Percentiles rank a stretch among this genome's conserved stretches.
phyloP scores from a whole-genome alignment of 2,797 vertebrate genomes.

The Helarctos malayanus region DNA sequence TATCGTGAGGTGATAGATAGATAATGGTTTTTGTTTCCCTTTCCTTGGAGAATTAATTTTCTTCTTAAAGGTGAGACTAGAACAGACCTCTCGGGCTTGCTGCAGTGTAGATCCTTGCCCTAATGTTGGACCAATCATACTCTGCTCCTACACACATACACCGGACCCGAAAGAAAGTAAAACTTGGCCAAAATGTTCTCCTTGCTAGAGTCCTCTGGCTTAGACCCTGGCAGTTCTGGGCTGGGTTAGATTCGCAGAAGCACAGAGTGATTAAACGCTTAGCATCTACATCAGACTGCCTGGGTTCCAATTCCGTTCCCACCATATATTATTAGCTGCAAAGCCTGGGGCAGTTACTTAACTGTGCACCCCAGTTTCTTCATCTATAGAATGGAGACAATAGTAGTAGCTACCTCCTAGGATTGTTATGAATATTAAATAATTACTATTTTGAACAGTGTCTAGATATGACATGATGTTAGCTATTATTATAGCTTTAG shows the following conservation, averaged over 20 bases:
- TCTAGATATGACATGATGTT: not conserved
- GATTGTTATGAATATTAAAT: slow-evolving; percentile 24
- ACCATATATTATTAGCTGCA: not conserved
- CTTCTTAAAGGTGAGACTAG: not conserved
- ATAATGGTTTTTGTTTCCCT: not conserved
- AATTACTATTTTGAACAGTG: not conserved
- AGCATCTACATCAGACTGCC: not conserved
- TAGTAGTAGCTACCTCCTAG: not conserved
- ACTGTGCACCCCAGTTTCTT: not conserved
- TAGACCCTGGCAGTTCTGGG: not conserved
- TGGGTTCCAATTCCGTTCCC: not conserved
- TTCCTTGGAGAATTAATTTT: not conserved
- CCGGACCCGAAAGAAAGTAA: not conserved
- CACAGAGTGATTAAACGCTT: not conserved
- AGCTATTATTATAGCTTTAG: not conserved
- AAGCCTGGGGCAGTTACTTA: not conserved
- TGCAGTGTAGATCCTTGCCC: not conserved
- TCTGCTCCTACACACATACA: not conserved
- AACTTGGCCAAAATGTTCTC: not conserved
- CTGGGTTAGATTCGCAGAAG: not conserved
- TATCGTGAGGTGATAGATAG: not conserved
- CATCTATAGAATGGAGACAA: not conserved
- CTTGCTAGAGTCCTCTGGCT: not conserved
- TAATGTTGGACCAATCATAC: not conserved
- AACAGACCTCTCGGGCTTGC: not conserved